phyloP scores from a whole-genome alignment of 2,113 vertebrate genomes.

The Ancistrus triradiatus region DNA sequence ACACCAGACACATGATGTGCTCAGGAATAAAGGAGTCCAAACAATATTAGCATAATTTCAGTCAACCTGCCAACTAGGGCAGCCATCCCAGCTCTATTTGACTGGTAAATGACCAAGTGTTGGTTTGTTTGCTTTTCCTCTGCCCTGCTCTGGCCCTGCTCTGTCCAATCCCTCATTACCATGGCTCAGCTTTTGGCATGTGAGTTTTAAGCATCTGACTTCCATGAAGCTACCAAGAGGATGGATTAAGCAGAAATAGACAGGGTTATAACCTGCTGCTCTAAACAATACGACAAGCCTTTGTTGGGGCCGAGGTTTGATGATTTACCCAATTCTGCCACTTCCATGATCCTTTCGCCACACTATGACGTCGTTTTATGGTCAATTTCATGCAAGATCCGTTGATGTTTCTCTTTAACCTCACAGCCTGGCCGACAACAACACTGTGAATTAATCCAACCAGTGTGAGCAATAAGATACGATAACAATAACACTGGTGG shows the following conservation, averaged over 20 bases:
- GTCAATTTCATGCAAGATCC: too few species aligned
- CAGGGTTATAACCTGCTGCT: constrained; percentile 19
- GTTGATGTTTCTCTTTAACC: too few species aligned
- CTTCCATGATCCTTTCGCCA: too few species aligned
- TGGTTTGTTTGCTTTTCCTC: constrained; percentile 19
- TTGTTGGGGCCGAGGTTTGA: too few species aligned
- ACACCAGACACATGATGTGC: too few species aligned
- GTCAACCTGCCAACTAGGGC: neutral
- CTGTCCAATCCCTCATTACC: constrained; percentile 47
- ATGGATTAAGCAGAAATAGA: constrained; percentile 52
- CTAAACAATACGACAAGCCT: constrained; percentile 43
- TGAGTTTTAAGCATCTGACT: constrained; percentile 58
- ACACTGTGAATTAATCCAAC: too few species aligned
- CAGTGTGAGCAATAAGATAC: too few species aligned
- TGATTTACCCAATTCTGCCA: too few species aligned
- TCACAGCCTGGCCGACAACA: too few species aligned
- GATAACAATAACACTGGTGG: too few species aligned
- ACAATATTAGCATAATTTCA: neutral
- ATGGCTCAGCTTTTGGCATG: constrained; percentile 40
- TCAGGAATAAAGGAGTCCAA: too few species aligned
- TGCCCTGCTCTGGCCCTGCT: neutral
- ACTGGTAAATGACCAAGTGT: constrained; percentile 13
- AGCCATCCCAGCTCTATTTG: constrained; percentile 7
- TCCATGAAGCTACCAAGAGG: constrained; percentile 45
- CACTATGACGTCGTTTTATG: too few species aligned